A percentile compares a stretch with the other conserved stretches of the same genome.
These are phyloP conservation scores for Choloepus hoffmanni DNA, from an alignment of 2,113 vertebrate species.

Conservation along the genomic window DNA sequence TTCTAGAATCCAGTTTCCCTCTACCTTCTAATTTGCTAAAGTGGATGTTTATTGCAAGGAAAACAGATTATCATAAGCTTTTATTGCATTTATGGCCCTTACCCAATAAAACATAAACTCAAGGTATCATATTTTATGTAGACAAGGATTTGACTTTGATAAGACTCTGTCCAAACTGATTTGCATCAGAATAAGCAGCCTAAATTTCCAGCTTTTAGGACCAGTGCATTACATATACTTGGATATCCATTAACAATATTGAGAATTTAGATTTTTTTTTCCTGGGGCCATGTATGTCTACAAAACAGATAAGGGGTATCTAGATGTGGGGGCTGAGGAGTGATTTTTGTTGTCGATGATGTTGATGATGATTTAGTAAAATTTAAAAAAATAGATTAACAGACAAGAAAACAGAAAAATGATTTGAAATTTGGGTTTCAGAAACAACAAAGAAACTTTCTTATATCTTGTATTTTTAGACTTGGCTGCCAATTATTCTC, in stretches of 20 bases:
- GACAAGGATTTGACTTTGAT: slow-evolving; percentile 23
- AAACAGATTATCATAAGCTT: slow-evolving; percentile 65
- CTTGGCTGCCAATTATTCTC: background rate
- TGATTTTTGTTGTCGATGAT: background rate
- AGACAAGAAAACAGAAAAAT: background rate
- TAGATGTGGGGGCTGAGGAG: background rate
- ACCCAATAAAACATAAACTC: slow-evolving; percentile 58
- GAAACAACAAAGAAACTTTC: background rate
- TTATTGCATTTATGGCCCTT: slow-evolving; percentile 49
- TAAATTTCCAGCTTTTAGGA: slow-evolving; percentile 10
- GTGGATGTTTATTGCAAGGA: slow-evolving; percentile 68
- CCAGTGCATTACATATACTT: background rate
- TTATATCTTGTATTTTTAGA: background rate
- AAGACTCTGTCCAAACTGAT: slow-evolving; percentile 28
- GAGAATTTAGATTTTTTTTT: background rate
- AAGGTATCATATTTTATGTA: slow-evolving; percentile 57
- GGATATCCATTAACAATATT: background rate
- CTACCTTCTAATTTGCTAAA: slow-evolving; percentile 49
- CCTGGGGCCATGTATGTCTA: background rate
- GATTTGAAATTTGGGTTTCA: background rate
- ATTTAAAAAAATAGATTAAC: background rate
- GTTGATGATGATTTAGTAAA: background rate
- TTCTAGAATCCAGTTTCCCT: slow-evolving; percentile 28
- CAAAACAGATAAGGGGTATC: background rate
- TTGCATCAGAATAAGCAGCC: background rate